phyloP scores from a whole-genome alignment of 2,888 invertebrate species.

The Leptinotarsa peninsularis region DNA sequence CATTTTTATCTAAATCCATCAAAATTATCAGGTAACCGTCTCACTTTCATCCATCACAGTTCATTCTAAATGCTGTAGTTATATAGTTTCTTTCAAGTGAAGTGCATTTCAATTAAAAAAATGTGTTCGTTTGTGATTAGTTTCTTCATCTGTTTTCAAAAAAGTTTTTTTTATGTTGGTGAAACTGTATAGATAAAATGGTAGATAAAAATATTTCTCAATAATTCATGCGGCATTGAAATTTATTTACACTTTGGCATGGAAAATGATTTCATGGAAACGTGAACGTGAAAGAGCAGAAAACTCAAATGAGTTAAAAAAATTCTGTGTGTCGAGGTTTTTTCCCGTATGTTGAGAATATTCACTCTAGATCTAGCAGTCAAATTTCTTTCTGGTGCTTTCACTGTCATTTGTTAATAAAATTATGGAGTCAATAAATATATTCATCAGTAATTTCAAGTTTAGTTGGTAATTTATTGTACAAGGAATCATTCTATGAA shows the following conservation, averaged over 20 bases:
- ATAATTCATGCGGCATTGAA: not conserved
- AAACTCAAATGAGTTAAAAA: too few species aligned
- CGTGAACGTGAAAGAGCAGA: not conserved
- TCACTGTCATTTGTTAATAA: too few species aligned
- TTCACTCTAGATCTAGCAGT: too few species aligned
- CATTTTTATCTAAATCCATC: slow-evolving; percentile 16
- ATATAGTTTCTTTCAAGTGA: not conserved
- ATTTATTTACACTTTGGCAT: not conserved
- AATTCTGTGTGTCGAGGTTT: too few species aligned
- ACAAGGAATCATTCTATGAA: too few species aligned
- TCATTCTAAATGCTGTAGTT: not conserved
- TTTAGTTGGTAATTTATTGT: too few species aligned
- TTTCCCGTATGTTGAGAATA: too few species aligned
- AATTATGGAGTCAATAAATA: too few species aligned
- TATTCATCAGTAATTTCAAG: too few species aligned
- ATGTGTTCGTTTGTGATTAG: not conserved
- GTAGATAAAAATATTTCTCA: not conserved
- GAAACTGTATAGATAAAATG: not conserved
- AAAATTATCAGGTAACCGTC: slow-evolving; percentile 16
- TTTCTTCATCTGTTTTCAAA: not conserved
- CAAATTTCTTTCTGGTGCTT: too few species aligned
- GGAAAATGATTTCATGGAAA: not conserved
- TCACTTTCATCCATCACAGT: not conserved
- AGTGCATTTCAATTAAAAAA: not conserved
- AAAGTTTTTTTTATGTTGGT: not conserved